phyloP scores from a whole-genome alignment of 2,113 vertebrate genomes.

The Guaruba guarouba region DNA sequence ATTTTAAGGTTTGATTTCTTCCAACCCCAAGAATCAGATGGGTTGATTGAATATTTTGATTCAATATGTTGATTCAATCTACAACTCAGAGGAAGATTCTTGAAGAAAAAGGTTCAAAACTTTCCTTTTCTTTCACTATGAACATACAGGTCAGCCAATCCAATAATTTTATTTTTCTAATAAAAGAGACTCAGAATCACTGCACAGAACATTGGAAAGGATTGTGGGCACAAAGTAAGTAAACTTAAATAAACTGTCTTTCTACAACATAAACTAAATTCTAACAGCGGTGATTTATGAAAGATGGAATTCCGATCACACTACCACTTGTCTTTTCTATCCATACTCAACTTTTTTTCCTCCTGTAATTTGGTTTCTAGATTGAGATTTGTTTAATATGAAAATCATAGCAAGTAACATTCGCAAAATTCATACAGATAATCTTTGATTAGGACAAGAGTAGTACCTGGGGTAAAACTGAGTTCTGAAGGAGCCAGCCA shows the following conservation, averaged over 20 bases:
- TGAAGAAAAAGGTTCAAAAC: not conserved
- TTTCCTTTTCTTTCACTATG: not conserved
- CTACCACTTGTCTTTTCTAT: not conserved
- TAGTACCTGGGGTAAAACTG: not conserved
- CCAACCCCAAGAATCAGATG: not conserved
- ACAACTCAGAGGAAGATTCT: not conserved
- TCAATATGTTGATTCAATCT: not conserved
- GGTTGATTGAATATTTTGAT: not conserved
- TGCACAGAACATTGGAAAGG: not conserved
- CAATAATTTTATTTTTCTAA: not conserved
- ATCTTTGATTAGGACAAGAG: not conserved
- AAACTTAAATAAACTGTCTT: not conserved
- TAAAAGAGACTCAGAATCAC: not conserved
- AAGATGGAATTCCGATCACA: not conserved
- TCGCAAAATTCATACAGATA: not conserved
- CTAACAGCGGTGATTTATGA: not conserved
- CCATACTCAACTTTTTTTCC: not conserved
- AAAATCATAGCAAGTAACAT: not conserved
- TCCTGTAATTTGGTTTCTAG: not conserved
- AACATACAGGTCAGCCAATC: not conserved
- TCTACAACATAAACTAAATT: not conserved
- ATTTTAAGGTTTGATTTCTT: not conserved
- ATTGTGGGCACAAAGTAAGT: not conserved
- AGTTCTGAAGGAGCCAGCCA: not conserved
- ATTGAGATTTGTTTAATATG: not conserved